phyloP scores from a whole-genome alignment of 2,113 vertebrate species.

The Takifugu flavidus region DNA sequence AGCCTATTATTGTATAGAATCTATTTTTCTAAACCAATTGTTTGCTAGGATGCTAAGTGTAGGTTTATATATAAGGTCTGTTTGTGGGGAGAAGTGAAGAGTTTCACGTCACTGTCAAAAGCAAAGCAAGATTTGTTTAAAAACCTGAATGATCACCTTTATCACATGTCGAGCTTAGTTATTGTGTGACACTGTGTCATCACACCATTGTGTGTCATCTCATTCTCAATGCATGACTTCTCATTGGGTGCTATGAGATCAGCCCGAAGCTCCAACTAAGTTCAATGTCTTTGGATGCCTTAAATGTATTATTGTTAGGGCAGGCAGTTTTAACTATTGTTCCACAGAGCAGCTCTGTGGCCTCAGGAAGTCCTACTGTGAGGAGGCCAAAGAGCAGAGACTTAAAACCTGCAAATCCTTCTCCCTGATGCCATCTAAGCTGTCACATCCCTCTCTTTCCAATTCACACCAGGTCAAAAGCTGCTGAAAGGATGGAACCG shows the following conservation, averaged over 20 bases:
- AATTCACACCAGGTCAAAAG: slow-evolving; percentile 59
- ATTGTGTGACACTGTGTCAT: slow-evolving; percentile 43
- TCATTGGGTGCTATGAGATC: slow-evolving; percentile 55
- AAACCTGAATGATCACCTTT: neutral
- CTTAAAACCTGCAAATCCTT: slow-evolving; percentile 70
- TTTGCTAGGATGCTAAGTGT: no score
- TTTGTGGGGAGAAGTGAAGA: no score
- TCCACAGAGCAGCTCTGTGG: slow-evolving; percentile 34
- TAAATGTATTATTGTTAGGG: slow-evolving; percentile 55
- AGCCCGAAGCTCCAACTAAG: slow-evolving; percentile 48
- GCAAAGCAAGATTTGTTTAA: neutral
- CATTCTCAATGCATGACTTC: slow-evolving; percentile 71
- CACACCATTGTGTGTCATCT: slow-evolving; percentile 44
- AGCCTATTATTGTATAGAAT: no score
- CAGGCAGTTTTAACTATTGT: slow-evolving; percentile 66
- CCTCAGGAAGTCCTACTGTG: slow-evolving; percentile 68
- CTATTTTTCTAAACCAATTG: no score
- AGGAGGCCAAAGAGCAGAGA: slow-evolving; percentile 68
- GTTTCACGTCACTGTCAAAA: neutral
- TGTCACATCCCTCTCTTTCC: slow-evolving; percentile 58
- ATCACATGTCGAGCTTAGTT: slow-evolving; percentile 25
- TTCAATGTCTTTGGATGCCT: slow-evolving; percentile 68
- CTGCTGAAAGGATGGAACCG: slow-evolving; percentile 48
- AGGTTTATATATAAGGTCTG: no score
- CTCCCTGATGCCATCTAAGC: slow-evolving; percentile 62